A percentile compares a stretch with the other conserved stretches of the same genome.
These are phyloP conservation scores for Uropetala carovei DNA, from an alignment of 2,888 invertebrate species.

Conservation along the genomic window DNA sequence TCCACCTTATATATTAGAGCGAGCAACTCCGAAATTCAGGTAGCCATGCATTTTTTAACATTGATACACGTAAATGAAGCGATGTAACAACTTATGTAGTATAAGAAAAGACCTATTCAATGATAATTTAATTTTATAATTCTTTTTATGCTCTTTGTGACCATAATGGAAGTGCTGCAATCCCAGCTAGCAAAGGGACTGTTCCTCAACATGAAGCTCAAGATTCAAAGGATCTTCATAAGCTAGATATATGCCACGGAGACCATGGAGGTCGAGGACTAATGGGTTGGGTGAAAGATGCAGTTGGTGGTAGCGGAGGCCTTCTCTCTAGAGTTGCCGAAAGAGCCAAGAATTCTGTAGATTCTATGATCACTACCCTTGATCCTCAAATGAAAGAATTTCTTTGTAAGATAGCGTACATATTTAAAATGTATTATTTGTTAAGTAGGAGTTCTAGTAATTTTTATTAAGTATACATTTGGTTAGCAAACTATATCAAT, in stretches of 20 bases:
- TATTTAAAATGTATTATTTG: background rate
- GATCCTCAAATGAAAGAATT: slow-evolving; percentile 94
- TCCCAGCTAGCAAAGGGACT: slow-evolving; percentile 40
- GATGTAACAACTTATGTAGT: background rate
- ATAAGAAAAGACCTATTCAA: background rate
- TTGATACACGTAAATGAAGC: background rate
- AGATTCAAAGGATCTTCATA: slow-evolving; percentile 64
- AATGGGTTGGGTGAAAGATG: slow-evolving; percentile 84
- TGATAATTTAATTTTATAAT: background rate
- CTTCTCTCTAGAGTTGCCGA: slow-evolving; percentile 84
- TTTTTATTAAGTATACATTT: background rate
- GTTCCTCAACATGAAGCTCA: background rate
- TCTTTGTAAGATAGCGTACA: slow-evolving; percentile 80
- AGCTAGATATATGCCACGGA: slow-evolving; percentile 71
- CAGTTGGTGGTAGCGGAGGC: slow-evolving; percentile 78
- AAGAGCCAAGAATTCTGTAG: slow-evolving; percentile 87
- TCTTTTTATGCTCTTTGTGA: background rate
- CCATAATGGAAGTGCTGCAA: slow-evolving; percentile 51
- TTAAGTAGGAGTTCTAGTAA: background rate
- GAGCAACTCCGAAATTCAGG: slow-evolving; percentile 49
- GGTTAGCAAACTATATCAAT: too few species aligned
- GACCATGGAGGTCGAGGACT: slow-evolving; percentile 79
- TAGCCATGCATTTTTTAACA: background rate
- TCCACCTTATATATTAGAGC: slow-evolving; percentile 30
- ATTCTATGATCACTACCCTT: slow-evolving; percentile 90